Evolutionary conservation across 2,888 invertebrate genomes (phyloP).

Genomic region (Drosophila koepferae): DNA sequence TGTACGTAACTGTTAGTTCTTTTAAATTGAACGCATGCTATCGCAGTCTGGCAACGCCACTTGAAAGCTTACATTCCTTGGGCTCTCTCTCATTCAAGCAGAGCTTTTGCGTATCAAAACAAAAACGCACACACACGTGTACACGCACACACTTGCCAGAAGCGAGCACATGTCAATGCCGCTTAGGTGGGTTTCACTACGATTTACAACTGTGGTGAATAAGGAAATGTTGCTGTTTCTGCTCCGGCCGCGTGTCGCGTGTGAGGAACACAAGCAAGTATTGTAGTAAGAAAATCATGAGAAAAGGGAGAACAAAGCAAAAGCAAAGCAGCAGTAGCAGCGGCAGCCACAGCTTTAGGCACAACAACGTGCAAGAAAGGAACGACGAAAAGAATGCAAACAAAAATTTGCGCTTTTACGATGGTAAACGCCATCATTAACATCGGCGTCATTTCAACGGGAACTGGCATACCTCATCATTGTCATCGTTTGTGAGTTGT

Average conservation of each 20-base stretch:
- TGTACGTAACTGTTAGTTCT: neutral
- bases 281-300: neutral
- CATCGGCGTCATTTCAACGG: conserved; percentile 36
- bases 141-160: conserved; percentile 30
- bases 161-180: conserved; percentile 61
- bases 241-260: conserved; percentile 47
- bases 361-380: conserved; percentile 28
- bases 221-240: conserved; percentile 31
- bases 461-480: conserved; percentile 43
- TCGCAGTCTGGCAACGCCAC: conserved; percentile 39
- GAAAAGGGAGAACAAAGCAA: neutral
- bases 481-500: conserved; percentile 34
- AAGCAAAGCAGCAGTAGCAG: neutral
- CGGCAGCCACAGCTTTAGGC: conserved; percentile 19
- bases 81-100: conserved; percentile 12
- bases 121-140: conserved; percentile 47
- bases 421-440: conserved; percentile 51
- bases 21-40: neutral
- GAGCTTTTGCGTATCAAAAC: conserved; percentile 70
- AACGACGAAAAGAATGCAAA: conserved; percentile 70
- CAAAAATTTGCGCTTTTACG: conserved; percentile 77
- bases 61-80: conserved; percentile 29
- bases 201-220: conserved; percentile 78
- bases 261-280: conserved; percentile 23
- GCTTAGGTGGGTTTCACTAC: conserved; percentile 40